Base-by-base conservation (phyloP, 2,888 invertebrate genomes). In the Heliconius cydno region DNA sequence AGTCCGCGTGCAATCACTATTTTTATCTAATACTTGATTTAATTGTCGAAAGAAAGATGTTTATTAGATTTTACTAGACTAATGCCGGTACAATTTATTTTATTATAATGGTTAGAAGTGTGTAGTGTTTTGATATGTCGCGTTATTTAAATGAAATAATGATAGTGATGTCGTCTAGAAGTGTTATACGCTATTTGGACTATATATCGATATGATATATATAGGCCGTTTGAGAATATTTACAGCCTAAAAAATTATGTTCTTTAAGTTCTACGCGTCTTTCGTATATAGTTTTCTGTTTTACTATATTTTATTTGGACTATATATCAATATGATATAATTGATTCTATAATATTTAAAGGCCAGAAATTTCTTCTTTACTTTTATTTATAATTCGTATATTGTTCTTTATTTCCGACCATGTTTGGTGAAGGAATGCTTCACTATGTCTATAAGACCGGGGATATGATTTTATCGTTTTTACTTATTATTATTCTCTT, bases 1-100 rank as follows among this genome's bases (percentile, higher is more conserved):
- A 28, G 38, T 34, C 19, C 73, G 60, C 73, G 73, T 60, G 73
- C 60, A 38, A 73, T 25, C 60, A 57, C 72, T 72, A 72, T n/a
- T 19, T 60, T 57, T 57, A 41, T 34, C n/a, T 57, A 19, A 34
- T 34, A 72, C 57, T 57, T 72, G 71, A 19, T 22, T 52, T 52
- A 71, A n/a, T 12, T 22, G 41, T 41, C 41, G 41, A 41, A 41
- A 41, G 41, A 41, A 41, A 41, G 12, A 41, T 41, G 41, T 41
- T 41, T 41, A 41, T 41, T 41, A 41, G 12, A 41, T 41, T 34
- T 38, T 38, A 67, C 10, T 67, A 67, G 67, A 67, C 12, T 68
- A 38, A 68, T 41, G 15, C 41, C n/a, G 25, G 70, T 70, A 70
- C 41, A 70, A 41, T 41, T 41, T 25, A 70, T 68, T 68, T 38